Evolutionary conservation across 1,140 invertebrate species (phyloP).

Genomic region (Nasonia vitripennis): DNA sequence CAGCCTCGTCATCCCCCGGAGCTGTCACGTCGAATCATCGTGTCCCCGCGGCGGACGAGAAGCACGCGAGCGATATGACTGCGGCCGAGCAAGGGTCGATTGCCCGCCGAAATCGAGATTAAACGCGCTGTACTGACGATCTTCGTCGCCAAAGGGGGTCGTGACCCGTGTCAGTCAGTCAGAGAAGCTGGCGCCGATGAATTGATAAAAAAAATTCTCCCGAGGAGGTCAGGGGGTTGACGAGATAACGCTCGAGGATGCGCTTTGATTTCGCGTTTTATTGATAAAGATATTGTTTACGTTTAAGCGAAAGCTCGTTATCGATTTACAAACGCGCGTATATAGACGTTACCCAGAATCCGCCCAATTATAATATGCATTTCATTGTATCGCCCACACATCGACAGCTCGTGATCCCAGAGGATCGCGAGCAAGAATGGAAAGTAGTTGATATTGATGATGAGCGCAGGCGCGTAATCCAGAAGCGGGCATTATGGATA

Average conservation of each 20-base stretch:
- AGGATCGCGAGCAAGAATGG: constrained; percentile 4
- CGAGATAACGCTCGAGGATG: constrained; percentile 46
- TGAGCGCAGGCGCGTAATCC: constrained; percentile 20
- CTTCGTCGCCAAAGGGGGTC: constrained; percentile 6
- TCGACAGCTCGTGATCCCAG: constrained; percentile 3
- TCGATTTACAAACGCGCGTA: background rate
- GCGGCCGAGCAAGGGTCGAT: constrained; percentile 24
- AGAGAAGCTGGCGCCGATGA: background rate
- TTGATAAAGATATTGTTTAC: background rate
- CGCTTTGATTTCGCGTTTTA: background rate
- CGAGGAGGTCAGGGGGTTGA: background rate
- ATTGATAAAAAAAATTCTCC: constrained; percentile 41
- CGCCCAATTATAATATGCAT: constrained; percentile 12
- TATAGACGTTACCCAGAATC: background rate
- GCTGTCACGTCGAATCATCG: constrained; percentile 41
- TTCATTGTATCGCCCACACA: constrained; percentile 7
- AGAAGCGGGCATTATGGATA: constrained; percentile 22
- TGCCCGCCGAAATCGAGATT: constrained; percentile 46
- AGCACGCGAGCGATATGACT: background rate
- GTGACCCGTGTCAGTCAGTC: constrained; percentile 22
- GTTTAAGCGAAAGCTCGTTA: too few relatives aligned
- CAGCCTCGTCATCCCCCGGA: background rate
- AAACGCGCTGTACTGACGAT: constrained; percentile 28
- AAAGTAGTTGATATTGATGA: constrained; percentile 42
- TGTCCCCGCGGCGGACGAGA: background rate